These are phyloP conservation scores for Novumbra hubbsi DNA, from an alignment of 2,797 vertebrate genomes.

Conservation along the genomic window DNA sequence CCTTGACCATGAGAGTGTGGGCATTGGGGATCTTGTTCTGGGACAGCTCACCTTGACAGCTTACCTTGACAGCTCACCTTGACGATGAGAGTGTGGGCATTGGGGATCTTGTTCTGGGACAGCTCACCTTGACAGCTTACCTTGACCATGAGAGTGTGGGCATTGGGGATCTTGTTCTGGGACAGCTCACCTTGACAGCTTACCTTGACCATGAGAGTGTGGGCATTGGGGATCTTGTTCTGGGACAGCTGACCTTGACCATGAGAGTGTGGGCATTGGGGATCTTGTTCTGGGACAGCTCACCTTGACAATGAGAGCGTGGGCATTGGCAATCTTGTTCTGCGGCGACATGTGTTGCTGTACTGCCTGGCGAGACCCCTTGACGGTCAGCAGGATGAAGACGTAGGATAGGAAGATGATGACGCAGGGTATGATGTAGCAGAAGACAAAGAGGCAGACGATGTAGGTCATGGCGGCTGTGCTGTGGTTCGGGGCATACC, in stretches of 20 bases:
- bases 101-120: conserved; percentile 64
- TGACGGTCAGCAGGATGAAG: conserved; percentile 77
- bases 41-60: no score
- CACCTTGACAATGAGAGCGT: conserved; percentile 77
- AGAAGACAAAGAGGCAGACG: conserved; percentile 82
- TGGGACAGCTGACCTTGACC: conserved; percentile 63
- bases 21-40: conserved; percentile 69
- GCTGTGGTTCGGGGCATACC: conserved; percentile 68
- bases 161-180: conserved; percentile 68
- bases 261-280: conserved; percentile 74
- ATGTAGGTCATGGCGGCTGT: conserved; percentile 78
- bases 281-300: conserved; percentile 61
- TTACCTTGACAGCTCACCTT: conserved; percentile 59
- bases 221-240: conserved; percentile 70
- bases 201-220: conserved; percentile 77
- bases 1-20: conserved; percentile 77
- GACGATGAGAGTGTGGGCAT: conserved; percentile 74
- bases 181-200: conserved; percentile 43
- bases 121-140: conserved; percentile 29
- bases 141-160: conserved; percentile 77
- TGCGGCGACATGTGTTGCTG: conserved; percentile 76
- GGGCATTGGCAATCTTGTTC: conserved; percentile 70
- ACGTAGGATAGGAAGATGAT: conserved; percentile 81
- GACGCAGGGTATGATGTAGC: conserved; percentile 81
- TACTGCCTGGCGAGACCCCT: conserved; percentile 75